Evolutionary conservation across 2,113 vertebrate species (phyloP), one percentile per base, ranked within the genome.

Genomic region (Trogon surrucura): DNA sequence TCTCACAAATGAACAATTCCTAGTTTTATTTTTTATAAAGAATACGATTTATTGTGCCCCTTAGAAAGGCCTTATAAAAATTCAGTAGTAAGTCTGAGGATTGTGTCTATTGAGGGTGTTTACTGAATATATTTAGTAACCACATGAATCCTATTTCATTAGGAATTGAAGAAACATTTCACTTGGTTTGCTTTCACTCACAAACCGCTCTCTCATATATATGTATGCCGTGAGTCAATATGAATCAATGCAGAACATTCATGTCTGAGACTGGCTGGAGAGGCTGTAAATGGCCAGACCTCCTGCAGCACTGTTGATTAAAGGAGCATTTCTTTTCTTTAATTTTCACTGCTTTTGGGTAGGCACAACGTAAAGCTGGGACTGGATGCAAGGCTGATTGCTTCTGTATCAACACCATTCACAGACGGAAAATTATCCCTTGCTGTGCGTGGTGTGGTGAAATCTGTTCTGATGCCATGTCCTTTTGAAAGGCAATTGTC

Each of bases 221-320:
- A 12, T 3, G 7, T 18, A 16, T 73, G 14, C 11, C 16, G 8
- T 85, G 36, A 80, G 14, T 18, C 48, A 36, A 0, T 32, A 26
- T 18, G 7, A 57, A 26, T n/a, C 23, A 16, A 16, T 32, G 14
- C 54, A 70, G 30, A 54, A 58, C 0, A 0, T 54, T 30, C 0
- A 1, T 41, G 29, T 65, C 18, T 72, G 32, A 41, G 36, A 45
- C 45, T 65, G 45, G 1, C 23, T 75, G 32, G 25, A 79, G 48
- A 41, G 13, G 60, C 41, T 56, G 16, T 34, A 41, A 80, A 51
- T 51, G 25, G 9, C 34, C 47, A 72, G n/a, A 69, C 57, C n/a
- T 85, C 67, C 50, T 80, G 41, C n/a, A 44, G 51, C 34, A 34
- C 32, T 61, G 21, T 19, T 67, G 41, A 26, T 79, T 50, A 71